phyloP scores from a whole-genome alignment of 2,797 vertebrate genomes.

The Protonibea diacanthus region DNA sequence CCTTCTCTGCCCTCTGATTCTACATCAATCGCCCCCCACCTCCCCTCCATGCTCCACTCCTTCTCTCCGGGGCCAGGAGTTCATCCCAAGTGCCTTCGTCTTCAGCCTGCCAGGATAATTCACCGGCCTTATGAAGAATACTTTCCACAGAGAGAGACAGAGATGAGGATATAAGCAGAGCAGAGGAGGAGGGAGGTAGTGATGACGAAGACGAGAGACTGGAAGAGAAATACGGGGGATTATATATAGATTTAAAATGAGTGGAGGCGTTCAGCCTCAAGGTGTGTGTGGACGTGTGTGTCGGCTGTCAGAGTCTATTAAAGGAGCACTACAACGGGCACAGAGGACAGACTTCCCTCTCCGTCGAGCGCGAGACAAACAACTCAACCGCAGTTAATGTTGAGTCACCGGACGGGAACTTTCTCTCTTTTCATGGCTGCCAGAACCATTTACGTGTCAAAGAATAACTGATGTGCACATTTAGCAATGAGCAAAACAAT shows the following conservation, averaged over 20 bases:
- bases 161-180: slow-evolving; percentile 16
- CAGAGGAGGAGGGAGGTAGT: slow-evolving; percentile 18
- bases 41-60: background rate
- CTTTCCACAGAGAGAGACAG: slow-evolving; percentile 63
- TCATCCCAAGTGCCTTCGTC: slow-evolving; percentile 37
- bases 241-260: slow-evolving; percentile 79
- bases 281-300: slow-evolving; percentile 34
- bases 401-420: slow-evolving; percentile 46
- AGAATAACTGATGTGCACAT: background rate
- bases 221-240: slow-evolving; percentile 56
- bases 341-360: slow-evolving; percentile 58
- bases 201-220: slow-evolving; percentile 42
- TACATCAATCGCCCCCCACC: slow-evolving; percentile 33
- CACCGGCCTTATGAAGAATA: slow-evolving; percentile 65
- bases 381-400: slow-evolving; percentile 41
- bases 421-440: slow-evolving; percentile 27
- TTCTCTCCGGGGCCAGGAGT: slow-evolving; percentile 36
- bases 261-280: slow-evolving; percentile 44
- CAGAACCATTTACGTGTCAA: slow-evolving; percentile 19
- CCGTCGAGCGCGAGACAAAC: slow-evolving; percentile 71
- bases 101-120: slow-evolving; percentile 52
- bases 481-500: slow-evolving; percentile 7
- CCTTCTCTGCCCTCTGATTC: slow-evolving; percentile 28
- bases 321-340: slow-evolving; percentile 40
- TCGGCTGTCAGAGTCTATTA: slow-evolving; percentile 60